phyloP scores from a whole-genome alignment of 1,140 invertebrate genomes.

The Papilio glaucus region DNA sequence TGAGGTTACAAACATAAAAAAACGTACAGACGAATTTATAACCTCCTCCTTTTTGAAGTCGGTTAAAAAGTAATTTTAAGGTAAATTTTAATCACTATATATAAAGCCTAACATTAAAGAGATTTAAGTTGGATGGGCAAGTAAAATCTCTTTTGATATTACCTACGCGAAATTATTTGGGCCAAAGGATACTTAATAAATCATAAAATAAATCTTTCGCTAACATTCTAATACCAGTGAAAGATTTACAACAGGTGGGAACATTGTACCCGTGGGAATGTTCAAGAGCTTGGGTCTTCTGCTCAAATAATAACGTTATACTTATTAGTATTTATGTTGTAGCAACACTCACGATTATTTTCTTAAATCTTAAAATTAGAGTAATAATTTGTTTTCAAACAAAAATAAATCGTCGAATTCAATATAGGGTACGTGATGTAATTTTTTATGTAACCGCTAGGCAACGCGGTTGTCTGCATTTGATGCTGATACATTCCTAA shows the following conservation, averaged over 20 bases:
- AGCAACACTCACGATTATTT: background rate
- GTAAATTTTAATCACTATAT: background rate
- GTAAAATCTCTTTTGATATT: background rate
- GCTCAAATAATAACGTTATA: conserved; percentile 4
- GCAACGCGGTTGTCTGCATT: background rate
- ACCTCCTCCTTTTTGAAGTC: too few relatives aligned
- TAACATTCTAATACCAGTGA: conserved; percentile 10
- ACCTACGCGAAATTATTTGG: background rate
- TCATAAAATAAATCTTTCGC: conserved; percentile 22
- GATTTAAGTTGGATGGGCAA: background rate
- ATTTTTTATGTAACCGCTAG: background rate
- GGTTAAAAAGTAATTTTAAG: too few relatives aligned
- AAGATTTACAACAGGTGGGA: conserved; percentile 24
- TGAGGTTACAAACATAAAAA: too few relatives aligned
- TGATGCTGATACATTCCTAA: conserved; percentile 12
- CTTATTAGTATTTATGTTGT: background rate
- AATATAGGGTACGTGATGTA: background rate
- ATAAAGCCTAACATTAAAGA: background rate
- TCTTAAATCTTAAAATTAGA: background rate
- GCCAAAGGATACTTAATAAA: conserved; percentile 14
- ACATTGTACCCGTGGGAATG: conserved; percentile 8
- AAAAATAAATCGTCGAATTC: background rate
- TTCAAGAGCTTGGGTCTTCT: background rate
- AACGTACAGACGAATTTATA: too few relatives aligned
- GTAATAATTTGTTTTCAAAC: background rate